Evolutionary conservation across 2,113 vertebrate genomes (phyloP), one percentile per base, ranked within the genome.

Genomic region (Heloderma charlesbogerti): DNA sequence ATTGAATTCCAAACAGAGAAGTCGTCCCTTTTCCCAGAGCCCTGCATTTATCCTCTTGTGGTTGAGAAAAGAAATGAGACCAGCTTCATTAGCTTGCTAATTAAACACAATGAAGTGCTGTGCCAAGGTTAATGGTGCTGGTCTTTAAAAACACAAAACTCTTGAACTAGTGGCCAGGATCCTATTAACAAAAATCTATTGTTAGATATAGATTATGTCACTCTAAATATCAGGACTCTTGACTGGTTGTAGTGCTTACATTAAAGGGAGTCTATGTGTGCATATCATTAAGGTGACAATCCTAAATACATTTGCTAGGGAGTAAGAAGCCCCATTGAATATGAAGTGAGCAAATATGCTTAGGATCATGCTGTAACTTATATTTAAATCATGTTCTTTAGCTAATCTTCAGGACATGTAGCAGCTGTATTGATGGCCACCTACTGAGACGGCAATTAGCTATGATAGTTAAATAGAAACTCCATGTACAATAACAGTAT

Each of bases 71-170:
- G 87, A 92, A 95, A 96, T 94, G 95, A 95, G 94, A 95, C 92
- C 86, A 84, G 90, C 92, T 96, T 96, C 95, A 97, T 97, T 97
- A 96, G 93, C 95, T 93, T 95, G 94, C 96, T 96, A 96, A 97
- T 96, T 96, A 96, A 96, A 95, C 95, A 94, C 95, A 95, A 94
- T 96, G 91, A 95, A 95, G 94, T 94, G 93, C 85, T 0, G 88
- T 94, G 94, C 93, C 95, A 96, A 96, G 96, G 95, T 97, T 96
- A 97, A 97, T 96, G 93, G 91, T 90, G 93, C 77, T 79, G 93
- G 95, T 92, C 93, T 94, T 95, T 96, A 94, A 96, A 96, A 96
- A 94, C 89, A 94, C 93, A 92, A 94, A 95, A 95, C 95, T 96
- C 96, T 92, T 90, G 94, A 96, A 95, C 94, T 94, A 92, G 92